Evolutionary conservation across 2,113 vertebrate genomes (phyloP).

Genomic region (Lethenteron camtschaticum): DNA sequence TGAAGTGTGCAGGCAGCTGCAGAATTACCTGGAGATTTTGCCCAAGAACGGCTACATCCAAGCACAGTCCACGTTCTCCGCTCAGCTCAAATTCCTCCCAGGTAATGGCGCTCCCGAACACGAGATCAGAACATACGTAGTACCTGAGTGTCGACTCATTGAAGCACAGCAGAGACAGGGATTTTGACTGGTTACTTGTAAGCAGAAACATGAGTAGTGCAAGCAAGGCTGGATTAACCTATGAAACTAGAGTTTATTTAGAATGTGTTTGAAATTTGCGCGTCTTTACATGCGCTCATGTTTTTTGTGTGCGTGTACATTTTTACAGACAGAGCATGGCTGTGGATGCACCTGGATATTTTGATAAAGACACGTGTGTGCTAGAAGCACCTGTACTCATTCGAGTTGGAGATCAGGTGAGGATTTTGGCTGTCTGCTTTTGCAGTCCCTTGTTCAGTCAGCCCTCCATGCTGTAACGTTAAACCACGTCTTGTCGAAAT

Average conservation of each 20-base stretch:
- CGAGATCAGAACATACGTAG: background rate
- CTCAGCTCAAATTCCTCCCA: conserved; percentile 58
- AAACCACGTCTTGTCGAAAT: background rate
- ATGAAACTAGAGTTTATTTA: conserved; percentile 10
- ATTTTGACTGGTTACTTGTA: conserved; percentile 8
- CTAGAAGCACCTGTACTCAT: conserved; percentile 48
- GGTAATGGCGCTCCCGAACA: conserved; percentile 26
- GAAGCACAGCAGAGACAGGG: too few relatives aligned
- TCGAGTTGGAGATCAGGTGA: conserved; percentile 44
- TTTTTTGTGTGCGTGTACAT: background rate
- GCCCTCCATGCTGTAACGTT: conserved; percentile 9
- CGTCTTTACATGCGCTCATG: background rate
- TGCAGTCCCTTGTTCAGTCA: background rate
- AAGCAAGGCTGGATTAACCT: background rate
- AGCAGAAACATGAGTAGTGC: conserved; percentile 15
- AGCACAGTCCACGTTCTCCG: conserved; percentile 33
- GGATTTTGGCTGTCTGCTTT: conserved; percentile 8
- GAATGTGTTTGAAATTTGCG: conserved; percentile 10
- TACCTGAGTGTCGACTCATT: too few relatives aligned
- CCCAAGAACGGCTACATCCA: conserved; percentile 49
- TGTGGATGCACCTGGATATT: conserved; percentile 37
- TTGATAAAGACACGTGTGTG: conserved; percentile 39
- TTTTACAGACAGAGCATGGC: conserved; percentile 34
- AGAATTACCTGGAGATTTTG: conserved; percentile 50
- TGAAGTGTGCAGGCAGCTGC: conserved; percentile 44